Percentiles rank a stretch among this genome's conserved stretches.
These are phyloP conservation scores for Frankliniella fusca DNA, from an alignment of 2,888 invertebrate species.

Conservation along the genomic window DNA sequence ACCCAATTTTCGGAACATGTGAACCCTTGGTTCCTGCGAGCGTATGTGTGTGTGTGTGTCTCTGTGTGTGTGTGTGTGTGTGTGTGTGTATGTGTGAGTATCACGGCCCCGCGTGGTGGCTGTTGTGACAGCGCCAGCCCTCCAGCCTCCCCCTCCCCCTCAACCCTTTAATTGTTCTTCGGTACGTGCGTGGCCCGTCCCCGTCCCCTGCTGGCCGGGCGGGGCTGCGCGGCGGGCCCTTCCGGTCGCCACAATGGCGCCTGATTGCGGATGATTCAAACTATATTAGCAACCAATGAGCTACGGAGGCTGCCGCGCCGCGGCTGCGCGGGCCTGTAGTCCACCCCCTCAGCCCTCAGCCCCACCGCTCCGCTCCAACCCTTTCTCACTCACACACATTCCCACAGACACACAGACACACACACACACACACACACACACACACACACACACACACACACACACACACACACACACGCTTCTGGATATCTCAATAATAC, in stretches of 20 bases:
- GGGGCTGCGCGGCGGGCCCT: neutral
- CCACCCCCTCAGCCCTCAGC: neutral
- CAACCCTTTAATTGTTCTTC: no score
- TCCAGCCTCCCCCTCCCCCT: neutral
- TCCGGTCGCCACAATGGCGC: neutral
- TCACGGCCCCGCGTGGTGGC: neutral
- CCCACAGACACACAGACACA: no score
- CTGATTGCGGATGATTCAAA: constrained; percentile 16
- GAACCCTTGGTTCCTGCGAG: neutral
- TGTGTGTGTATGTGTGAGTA: neutral
- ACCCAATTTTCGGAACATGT: no score
- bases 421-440: no score
- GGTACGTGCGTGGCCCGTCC: neutral
- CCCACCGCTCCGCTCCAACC: neutral
- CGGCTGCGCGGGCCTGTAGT: neutral
- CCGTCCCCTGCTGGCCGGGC: neutral
- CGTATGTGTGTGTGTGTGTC: neutral
- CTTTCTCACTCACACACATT: no score
- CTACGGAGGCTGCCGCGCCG: neutral
- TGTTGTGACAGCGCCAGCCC: neutral
- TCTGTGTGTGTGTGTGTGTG: neutral
- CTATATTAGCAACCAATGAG: constrained; percentile 17
- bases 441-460: no score
- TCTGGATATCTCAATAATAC: neutral
- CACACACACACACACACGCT: no score